Evolutionary conservation across 2,113 vertebrate species (phyloP).

Genomic region (Proterorhinus semilunaris): DNA sequence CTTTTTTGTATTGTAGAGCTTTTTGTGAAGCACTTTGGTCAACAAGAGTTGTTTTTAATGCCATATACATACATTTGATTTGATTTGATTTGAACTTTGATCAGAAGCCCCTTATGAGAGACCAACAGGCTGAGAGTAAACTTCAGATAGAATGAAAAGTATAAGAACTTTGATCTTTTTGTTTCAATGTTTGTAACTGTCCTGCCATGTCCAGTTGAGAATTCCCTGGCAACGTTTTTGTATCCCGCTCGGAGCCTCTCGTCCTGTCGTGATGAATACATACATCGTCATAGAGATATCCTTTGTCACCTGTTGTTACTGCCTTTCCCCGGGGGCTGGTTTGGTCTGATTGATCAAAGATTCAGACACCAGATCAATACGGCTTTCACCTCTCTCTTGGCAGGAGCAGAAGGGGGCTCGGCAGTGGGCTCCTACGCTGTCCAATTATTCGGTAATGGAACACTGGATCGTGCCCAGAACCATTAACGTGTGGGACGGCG

Average conservation of each 20-base stretch:
- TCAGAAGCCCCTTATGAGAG: too few relatives aligned
- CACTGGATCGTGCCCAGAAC: constrained; percentile 67
- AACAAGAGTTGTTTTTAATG: too few relatives aligned
- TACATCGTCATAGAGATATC: constrained; percentile 65
- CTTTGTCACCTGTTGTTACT: constrained; percentile 62
- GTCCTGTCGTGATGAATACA: constrained; percentile 54
- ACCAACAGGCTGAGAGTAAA: too few relatives aligned
- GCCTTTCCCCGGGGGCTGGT: constrained; percentile 63
- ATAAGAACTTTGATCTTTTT: too few relatives aligned
- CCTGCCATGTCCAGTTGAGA: constrained; percentile 11
- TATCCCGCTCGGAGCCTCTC: constrained; percentile 20
- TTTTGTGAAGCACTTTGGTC: too few relatives aligned
- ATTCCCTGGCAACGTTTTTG: constrained; percentile 29
- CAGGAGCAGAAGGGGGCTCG: constrained; percentile 58
- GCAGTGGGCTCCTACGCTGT: constrained; percentile 62
- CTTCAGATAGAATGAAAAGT: too few relatives aligned
- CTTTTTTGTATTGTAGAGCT: too few relatives aligned
- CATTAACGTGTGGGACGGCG: constrained; percentile 62
- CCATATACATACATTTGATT: too few relatives aligned
- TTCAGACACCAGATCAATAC: constrained; percentile 73
- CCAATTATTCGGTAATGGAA: constrained; percentile 75
- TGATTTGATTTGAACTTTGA: too few relatives aligned
- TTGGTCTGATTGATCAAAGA: constrained; percentile 74
- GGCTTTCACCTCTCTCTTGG: constrained; percentile 69
- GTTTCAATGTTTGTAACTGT: constrained; percentile 6